Percentiles rank a stretch among this genome's conserved stretches.
phyloP scores from a whole-genome alignment of 2,797 vertebrate species.

The Phrynocephalus vlangalii region DNA sequence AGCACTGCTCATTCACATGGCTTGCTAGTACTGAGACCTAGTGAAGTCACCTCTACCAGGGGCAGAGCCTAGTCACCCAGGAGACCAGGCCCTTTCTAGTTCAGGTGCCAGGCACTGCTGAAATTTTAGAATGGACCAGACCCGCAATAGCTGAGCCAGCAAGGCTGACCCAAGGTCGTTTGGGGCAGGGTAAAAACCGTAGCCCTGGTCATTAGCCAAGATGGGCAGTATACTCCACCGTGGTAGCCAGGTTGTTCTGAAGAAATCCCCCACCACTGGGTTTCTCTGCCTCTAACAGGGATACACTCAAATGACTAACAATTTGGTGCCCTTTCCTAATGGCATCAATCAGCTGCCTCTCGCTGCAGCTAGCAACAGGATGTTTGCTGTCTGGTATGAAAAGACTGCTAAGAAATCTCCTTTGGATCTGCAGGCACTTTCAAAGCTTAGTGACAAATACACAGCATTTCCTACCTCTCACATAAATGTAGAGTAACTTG shows the following conservation, averaged over 20 bases:
- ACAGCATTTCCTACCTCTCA: neutral
- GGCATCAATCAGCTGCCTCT: neutral
- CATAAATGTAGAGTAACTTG: neutral
- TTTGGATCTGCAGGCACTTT: neutral
- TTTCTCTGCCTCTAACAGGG: neutral
- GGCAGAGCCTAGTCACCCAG: too few relatives aligned
- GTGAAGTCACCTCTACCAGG: too few relatives aligned
- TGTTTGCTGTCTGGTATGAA: neutral
- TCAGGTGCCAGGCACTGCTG: too few relatives aligned
- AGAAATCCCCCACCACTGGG: neutral
- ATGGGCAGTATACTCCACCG: neutral
- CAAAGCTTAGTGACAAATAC: neutral
- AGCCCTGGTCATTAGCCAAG: neutral
- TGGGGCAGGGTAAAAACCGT: too few relatives aligned
- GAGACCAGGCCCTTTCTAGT: too few relatives aligned
- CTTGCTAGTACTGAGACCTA: too few relatives aligned
- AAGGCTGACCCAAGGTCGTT: too few relatives aligned
- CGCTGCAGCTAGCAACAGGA: neutral
- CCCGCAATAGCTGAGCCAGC: too few relatives aligned
- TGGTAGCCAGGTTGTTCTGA: neutral
- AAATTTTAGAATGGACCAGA: too few relatives aligned
- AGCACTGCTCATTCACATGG: too few relatives aligned
- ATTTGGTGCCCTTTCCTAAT: neutral
- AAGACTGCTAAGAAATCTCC: neutral
- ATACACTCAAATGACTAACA: neutral